phyloP scores from a whole-genome alignment of 1,140 invertebrate species.

The Lordiphosa clarofinis region DNA sequence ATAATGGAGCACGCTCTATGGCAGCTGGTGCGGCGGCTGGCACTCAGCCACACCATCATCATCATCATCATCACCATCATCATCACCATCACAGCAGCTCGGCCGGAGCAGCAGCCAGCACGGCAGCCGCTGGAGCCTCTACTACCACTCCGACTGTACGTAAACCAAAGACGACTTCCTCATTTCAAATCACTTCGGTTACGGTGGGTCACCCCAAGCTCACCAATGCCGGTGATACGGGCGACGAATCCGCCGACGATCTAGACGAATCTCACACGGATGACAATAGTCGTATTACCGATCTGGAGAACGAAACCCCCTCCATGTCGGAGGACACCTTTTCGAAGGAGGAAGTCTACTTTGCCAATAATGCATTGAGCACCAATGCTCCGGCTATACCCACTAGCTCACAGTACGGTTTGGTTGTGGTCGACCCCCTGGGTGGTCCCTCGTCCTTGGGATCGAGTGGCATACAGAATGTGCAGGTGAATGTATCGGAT shows the following conservation, averaged over 20 bases:
- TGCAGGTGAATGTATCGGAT: slow-evolving; percentile 82
- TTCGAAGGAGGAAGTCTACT: slow-evolving; percentile 90
- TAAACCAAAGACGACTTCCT: slow-evolving; percentile 84
- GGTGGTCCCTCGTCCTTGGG: slow-evolving; percentile 11
- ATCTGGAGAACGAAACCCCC: slow-evolving; percentile 90
- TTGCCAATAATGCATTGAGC: slow-evolving; percentile 86
- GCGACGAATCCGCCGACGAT: slow-evolving; percentile 95
- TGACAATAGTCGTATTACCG: slow-evolving; percentile 89
- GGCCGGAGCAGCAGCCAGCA: slow-evolving; percentile 13
- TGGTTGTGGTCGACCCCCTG: slow-evolving; percentile 86
- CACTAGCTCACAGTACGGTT: slow-evolving; percentile 90
- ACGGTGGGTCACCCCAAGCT: slow-evolving; percentile 83
- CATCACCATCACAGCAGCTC: slow-evolving; percentile 37
- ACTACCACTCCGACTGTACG: slow-evolving; percentile 29
- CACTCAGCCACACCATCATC: slow-evolving; percentile 28
- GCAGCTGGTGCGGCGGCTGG: slow-evolving; percentile 15
- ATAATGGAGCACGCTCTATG: slow-evolving; percentile 52
- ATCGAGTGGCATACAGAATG: slow-evolving; percentile 79
- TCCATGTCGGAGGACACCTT: slow-evolving; percentile 92
- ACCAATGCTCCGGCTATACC: slow-evolving; percentile 90
- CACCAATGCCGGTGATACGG: slow-evolving; percentile 86
- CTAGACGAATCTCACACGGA: slow-evolving; percentile 96
- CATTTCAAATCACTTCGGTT: slow-evolving; percentile 95
- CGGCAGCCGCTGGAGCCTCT: not conserved
- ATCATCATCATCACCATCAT: slow-evolving; percentile 27